Base-by-base conservation (phyloP, 2,888 invertebrate genomes). In the Leptinotarsa rubiginosa region DNA sequence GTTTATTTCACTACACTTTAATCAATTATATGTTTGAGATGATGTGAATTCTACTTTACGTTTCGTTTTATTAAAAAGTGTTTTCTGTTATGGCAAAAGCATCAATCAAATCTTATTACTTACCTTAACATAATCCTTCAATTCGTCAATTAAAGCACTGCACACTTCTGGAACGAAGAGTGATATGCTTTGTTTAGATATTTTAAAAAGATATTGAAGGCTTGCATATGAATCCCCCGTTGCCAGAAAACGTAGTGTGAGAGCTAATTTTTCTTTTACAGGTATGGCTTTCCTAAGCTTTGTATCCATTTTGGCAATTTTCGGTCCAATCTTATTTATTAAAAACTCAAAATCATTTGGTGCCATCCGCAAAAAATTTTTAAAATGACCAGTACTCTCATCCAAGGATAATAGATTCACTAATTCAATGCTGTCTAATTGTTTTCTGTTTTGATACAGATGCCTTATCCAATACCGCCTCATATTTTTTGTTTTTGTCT, bases 21-120 rank as follows among this genome's bases (percentile, higher is more conserved):
- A n/a, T n/a, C n/a, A n/a, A n/a, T n/a, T n/a, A n/a, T n/a, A n/a
- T n/a, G n/a, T n/a, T n/a, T n/a, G n/a, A n/a, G n/a, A n/a, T n/a
- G n/a, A 49, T 49, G 49, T 49, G 49, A 49, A 49, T 49, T 49
- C 49, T 49, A 49, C 49, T 49, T 49, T 49, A 49, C 49, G 49
- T 49, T 49, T 49, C 49, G 49, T 49, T 49, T 49, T 13, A 49
- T 49, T 49, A 49, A 49, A 13, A 49, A 13, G 49, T 49, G 49
- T 49, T 49, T 49, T 49, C 49, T 49, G 49, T 49, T 49, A 49
- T 49, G 49, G 49, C 10, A 49, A 49, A 49, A 49, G 49, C 13
- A 49, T 49, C 49, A 49, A 49, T 49, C 10, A 49, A 49, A 49
- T 49, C 49, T 49, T 49, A 49, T 49, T 49, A 49, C 49, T 49